A percentile compares a stretch with the other conserved stretches of the same genome.
These are phyloP conservation scores for Alexandromys fortis DNA, from an alignment of 2,113 vertebrate genomes.

Conservation along the genomic window DNA sequence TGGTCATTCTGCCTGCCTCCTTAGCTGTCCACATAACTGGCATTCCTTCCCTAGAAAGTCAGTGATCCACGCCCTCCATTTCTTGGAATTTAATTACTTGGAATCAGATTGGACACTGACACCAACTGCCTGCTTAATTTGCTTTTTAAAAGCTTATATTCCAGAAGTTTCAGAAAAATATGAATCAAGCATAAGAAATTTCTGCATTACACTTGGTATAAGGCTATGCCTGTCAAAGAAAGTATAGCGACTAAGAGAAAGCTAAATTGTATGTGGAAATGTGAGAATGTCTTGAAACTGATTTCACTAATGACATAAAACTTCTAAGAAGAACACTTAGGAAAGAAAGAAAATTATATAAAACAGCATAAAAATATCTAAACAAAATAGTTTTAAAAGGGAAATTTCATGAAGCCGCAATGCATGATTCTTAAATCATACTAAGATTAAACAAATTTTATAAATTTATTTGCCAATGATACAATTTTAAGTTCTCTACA, in stretches of 20 bases:
- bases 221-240: neutral
- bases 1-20: neutral
- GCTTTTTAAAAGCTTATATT: conserved; percentile 24
- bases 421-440: neutral
- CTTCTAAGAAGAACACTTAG: neutral
- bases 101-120: neutral
- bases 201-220: neutral
- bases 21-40: neutral
- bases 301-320: neutral
- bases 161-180: neutral
- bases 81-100: conserved; percentile 53
- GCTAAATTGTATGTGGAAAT: neutral
- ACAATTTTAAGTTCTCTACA: neutral
- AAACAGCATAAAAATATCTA: neutral
- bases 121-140: conserved; percentile 37
- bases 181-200: neutral
- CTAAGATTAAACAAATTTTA: neutral
- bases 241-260: conserved; percentile 10
- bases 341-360: neutral
- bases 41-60: neutral
- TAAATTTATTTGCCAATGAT: neutral
- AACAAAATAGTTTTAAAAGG: conserved; percentile 16
- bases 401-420: neutral
- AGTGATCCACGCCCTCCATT: neutral
- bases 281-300: neutral